Conservation (phyloP, 2,113 vertebrate species). For the Tenebrosternarchus preto region DNA sequence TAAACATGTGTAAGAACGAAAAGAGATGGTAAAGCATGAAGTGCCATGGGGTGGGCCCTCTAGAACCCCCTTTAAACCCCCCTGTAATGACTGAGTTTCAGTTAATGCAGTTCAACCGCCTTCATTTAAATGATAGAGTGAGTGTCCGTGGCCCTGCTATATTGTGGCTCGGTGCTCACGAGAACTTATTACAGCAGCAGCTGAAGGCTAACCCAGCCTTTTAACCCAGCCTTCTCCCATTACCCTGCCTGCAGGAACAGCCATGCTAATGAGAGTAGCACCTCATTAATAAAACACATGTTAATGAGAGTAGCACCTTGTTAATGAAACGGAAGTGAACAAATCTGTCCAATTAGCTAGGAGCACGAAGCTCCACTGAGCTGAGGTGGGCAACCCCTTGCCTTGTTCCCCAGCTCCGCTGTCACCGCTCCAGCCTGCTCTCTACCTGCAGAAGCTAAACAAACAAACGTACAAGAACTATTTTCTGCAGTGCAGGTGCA, state of each 20-base stretch:
- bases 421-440: neutral
- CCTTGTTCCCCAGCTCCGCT: no score
- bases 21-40: no score
- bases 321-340: conserved; percentile 65
- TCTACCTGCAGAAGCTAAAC: no score
- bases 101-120: no score
- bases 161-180: neutral
- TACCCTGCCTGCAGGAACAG: neutral
- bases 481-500: no score
- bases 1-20: no score
- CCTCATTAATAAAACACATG: conserved; percentile 63
- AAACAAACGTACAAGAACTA: no score
- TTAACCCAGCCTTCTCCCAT: no score
- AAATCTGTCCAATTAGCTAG: conserved; percentile 51
- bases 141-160: neutral
- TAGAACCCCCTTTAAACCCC: neutral
- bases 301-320: conserved; percentile 64
- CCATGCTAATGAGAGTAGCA: conserved; percentile 59
- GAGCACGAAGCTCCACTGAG: neutral
- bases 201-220: neutral
- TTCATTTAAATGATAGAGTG: neutral
- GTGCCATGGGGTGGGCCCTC: no score
- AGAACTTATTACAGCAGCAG: neutral
- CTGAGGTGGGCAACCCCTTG: neutral
- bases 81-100: neutral